Evolutionary conservation across 2,113 vertebrate genomes (phyloP), one percentile per base, ranked within the genome.

Genomic region (Mionectes macconnelli): DNA sequence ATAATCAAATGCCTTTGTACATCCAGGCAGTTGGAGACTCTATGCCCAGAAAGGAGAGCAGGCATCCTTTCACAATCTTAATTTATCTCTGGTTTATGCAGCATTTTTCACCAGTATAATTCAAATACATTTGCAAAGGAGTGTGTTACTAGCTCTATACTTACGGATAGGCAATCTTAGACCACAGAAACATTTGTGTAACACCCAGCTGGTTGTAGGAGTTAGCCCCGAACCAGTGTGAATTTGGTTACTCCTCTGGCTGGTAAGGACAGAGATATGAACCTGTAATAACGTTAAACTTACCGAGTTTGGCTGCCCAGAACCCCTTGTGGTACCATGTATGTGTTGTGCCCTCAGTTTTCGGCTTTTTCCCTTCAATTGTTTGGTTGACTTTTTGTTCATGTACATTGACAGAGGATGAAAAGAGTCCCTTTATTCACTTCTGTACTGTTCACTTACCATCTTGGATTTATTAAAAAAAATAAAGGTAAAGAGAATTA

Each of bases 201-300:
- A 35, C 68, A 91, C 87, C 73, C 77, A 94, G 64, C 84, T 92
- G 89, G 59, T 84, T 73, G 80, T 84, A 87, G 81, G 84, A 87
- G 64, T 77, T 80, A 80, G 68, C 49, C 77, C 81, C 70, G 68
- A 84, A 70, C 50, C n/a, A 40, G 24, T 81, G 59, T 81, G 55
- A 94, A 84, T 69, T 56, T 62, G 57, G 33, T 77, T 81, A 64
- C 40, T 91, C 30, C 27, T 64, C 68, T 84, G 64, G 20, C 44
- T 90, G 60, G 31, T 67, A 14, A 74, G 42, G 50, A 55, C 8
- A 55, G 47, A 40, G 44, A 28, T 15, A 49, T 7, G 31, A 83
- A 52, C 30, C 16, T 68, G 17, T 70, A 56, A 25, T 83, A 52
- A 42, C 37, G 44, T 37, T 22, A 70, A 69, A 28, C 27, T 69